A percentile compares a stretch with the other conserved stretches of the same genome.
These are phyloP conservation scores for Aphidius gifuensis DNA, from an alignment of 1,140 invertebrate species.

Conservation along the genomic window DNA sequence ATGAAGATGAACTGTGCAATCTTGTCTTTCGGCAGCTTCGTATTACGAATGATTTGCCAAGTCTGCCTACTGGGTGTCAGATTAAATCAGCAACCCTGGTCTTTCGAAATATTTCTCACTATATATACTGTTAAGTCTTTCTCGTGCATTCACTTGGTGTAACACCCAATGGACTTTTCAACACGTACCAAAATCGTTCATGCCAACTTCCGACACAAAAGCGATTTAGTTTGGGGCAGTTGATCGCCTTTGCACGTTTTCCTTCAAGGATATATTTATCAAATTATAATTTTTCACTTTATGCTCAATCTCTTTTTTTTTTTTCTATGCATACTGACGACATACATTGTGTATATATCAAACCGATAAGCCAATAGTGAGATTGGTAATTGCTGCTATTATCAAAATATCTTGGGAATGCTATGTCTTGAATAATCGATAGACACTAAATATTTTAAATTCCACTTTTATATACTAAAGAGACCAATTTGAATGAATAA, in stretches of 20 bases:
- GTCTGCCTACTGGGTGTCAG: too few species aligned
- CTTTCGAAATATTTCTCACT: neutral
- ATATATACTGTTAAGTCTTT: neutral
- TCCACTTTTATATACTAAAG: too few species aligned
- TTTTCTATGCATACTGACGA: neutral
- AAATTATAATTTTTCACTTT: slow-evolving; percentile 10
- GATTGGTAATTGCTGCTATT: slow-evolving; percentile 34
- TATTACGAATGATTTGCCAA: too few species aligned
- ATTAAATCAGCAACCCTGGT: too few species aligned
- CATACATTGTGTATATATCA: neutral
- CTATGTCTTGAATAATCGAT: slow-evolving; percentile 28
- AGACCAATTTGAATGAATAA: too few species aligned
- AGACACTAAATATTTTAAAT: slow-evolving; percentile 10
- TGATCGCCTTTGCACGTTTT: neutral
- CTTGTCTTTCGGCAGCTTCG: neutral
- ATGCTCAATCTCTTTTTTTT: neutral
- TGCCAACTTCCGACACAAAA: too few species aligned
- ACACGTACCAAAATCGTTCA: too few species aligned
- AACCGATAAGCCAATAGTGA: slow-evolving; percentile 29
- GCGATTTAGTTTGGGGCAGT: too few species aligned
- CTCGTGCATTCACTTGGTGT: too few species aligned
- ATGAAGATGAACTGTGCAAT: neutral
- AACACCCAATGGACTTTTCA: too few species aligned
- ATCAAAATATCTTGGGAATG: slow-evolving; percentile 9
- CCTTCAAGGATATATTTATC: slow-evolving; percentile 14